phyloP scores from a whole-genome alignment of 2,888 invertebrate genomes.

The Thysanoteuthis rhombus region DNA sequence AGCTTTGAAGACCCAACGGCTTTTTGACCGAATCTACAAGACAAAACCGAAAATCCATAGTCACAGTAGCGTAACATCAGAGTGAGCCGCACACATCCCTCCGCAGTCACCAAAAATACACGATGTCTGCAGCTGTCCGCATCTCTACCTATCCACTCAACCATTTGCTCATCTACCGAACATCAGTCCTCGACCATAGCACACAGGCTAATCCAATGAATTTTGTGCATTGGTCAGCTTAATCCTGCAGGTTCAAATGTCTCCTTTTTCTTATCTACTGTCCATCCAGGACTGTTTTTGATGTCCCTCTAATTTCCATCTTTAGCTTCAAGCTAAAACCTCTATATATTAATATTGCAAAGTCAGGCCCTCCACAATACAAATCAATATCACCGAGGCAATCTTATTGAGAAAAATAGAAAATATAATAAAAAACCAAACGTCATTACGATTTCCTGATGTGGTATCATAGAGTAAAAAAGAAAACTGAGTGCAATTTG shows the following conservation, averaged over 20 bases:
- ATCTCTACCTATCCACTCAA: background rate
- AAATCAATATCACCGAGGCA: too few species aligned
- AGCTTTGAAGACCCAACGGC: background rate
- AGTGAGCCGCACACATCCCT: background rate
- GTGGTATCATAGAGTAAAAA: too few species aligned
- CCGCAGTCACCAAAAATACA: background rate
- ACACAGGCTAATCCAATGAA: background rate
- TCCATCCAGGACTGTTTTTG: constrained; percentile 12
- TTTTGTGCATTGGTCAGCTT: constrained; percentile 12
- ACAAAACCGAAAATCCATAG: background rate
- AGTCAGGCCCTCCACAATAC: too few species aligned
- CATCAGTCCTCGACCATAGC: background rate
- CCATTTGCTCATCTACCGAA: background rate
- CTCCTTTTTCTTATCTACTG: constrained; percentile 12
- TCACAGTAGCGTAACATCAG: background rate
- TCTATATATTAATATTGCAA: too few species aligned
- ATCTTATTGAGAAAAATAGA: too few species aligned
- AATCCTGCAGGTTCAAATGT: constrained; percentile 12
- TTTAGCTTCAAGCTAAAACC: background rate
- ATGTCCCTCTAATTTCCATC: background rate
- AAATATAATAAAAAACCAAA: too few species aligned
- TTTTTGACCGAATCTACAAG: background rate
- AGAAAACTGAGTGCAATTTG: too few species aligned
- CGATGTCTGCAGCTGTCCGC: background rate
- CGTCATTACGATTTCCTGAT: too few species aligned